phyloP scores from a whole-genome alignment of 2,888 invertebrate genomes.

The Cistogaster globosa region DNA sequence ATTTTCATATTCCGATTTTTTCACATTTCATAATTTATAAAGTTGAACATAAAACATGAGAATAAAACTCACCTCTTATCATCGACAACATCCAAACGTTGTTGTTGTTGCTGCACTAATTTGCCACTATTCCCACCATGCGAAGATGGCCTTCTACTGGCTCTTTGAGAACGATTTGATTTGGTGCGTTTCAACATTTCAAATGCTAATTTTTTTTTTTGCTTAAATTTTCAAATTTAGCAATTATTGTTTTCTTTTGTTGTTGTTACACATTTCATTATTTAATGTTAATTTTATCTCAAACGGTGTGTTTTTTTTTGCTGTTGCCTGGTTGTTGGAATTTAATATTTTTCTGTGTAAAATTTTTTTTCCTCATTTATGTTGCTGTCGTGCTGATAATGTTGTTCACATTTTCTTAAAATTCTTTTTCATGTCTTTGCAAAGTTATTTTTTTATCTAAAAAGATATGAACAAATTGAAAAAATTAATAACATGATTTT shows the following conservation, averaged over 20 bases:
- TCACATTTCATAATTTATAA: no score
- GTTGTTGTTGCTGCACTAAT: conserved; percentile 27
- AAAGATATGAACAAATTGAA: conserved; percentile 28
- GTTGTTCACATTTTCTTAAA: neutral
- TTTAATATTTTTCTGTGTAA: neutral
- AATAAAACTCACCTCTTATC: conserved; percentile 64
- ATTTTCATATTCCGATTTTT: no score
- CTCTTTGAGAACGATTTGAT: conserved; percentile 71
- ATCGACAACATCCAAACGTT: conserved; percentile 60
- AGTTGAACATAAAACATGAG: no score
- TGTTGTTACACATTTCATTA: neutral
- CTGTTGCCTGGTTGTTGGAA: neutral
- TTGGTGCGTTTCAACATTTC: conserved; percentile 72
- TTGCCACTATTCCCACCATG: conserved; percentile 41
- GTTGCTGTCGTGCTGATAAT: neutral
- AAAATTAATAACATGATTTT: conserved; percentile 26
- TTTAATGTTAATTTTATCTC: neutral
- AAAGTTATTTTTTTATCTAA: conserved; percentile 34
- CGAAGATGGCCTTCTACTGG: conserved; percentile 50
- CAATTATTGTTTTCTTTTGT: neutral
- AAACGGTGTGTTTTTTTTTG: conserved; percentile 13
- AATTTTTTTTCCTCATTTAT: conserved; percentile 23
- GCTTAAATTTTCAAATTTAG: neutral
- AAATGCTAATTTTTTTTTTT: conserved; percentile 9
- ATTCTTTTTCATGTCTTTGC: neutral